A percentile compares a stretch with the other conserved stretches of the same genome.
These are phyloP conservation scores for Corythoichthys intestinalis DNA, from an alignment of 2,113 vertebrate genomes.

Conservation along the genomic window DNA sequence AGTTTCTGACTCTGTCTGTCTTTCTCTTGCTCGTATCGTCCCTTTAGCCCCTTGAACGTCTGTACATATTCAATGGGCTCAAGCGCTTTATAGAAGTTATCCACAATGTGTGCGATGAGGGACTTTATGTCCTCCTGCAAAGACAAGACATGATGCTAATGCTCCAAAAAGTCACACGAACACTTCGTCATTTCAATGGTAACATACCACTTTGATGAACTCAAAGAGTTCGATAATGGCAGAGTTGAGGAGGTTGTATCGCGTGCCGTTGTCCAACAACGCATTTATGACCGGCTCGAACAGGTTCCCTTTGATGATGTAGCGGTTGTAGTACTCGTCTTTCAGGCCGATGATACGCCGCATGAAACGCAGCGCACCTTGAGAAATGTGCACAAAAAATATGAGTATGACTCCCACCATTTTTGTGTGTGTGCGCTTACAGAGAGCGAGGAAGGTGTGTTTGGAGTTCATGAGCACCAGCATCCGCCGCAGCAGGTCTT, in stretches of 20 bases:
- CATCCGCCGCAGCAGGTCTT: conserved; percentile 92
- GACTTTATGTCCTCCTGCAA: conserved; percentile 95
- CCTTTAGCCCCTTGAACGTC: conserved; percentile 97
- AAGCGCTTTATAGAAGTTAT: conserved; percentile 98
- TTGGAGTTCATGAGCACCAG: conserved; percentile 98
- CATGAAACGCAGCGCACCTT: conserved; percentile 98
- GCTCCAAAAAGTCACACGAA: not conserved
- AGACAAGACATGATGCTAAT: conserved; percentile 6
- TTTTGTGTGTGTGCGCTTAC: conserved; percentile 74
- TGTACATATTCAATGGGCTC: conserved; percentile 98
- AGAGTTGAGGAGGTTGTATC: conserved; percentile 98
- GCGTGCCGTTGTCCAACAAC: conserved; percentile 93
- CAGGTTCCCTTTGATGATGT: conserved; percentile 96
- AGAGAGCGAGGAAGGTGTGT: conserved; percentile 94
- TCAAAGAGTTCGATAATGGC: conserved; percentile 97
- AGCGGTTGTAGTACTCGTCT: conserved; percentile 98
- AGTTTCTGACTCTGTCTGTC: conserved; percentile 91
- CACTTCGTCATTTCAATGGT: not conserved
- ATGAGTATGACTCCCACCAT: not conserved
- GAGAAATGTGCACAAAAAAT: conserved; percentile 29
- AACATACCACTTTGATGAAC: conserved; percentile 95
- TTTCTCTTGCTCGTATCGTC: conserved; percentile 95
- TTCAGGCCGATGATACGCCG: conserved; percentile 96
- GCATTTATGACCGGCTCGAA: conserved; percentile 98
- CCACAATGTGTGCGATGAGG: conserved; percentile 96